These are phyloP conservation scores for Agonopterix subpropinquella DNA, from an alignment of 2,888 invertebrate species.

Conservation along the genomic window DNA sequence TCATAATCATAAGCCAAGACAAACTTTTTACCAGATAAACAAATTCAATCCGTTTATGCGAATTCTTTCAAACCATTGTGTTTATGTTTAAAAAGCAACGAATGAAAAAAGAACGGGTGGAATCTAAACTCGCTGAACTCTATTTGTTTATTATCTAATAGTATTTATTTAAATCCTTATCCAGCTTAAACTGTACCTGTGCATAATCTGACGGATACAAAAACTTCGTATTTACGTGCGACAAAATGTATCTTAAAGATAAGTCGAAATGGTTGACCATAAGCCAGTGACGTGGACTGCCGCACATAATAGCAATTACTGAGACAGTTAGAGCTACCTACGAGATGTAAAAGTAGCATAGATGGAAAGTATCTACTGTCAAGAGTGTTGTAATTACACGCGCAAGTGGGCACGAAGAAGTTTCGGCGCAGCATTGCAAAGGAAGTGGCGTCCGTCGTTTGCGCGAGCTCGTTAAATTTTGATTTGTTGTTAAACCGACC, in stretches of 20 bases:
- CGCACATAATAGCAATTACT: background rate
- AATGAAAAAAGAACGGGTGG: constrained; percentile 23
- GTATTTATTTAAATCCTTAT: constrained; percentile 66
- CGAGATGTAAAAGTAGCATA: constrained; percentile 2
- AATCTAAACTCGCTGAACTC: constrained; percentile 38
- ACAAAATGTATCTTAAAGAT: constrained; percentile 44
- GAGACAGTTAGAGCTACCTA: background rate
- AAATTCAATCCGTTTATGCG: constrained; percentile 59
- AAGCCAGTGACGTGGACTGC: constrained; percentile 17
- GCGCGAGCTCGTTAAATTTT: constrained; percentile 69
- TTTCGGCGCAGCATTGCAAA: constrained; percentile 27
- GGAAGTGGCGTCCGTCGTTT: constrained; percentile 44
- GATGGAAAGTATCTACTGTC: constrained; percentile 13
- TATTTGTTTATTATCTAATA: constrained; percentile 67
- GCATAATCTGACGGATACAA: constrained; percentile 45
- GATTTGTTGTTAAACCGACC: constrained; percentile 73
- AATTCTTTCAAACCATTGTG: constrained; percentile 52
- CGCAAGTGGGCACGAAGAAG: constrained; percentile 43
- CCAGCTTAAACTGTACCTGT: constrained; percentile 65
- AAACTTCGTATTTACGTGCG: constrained; percentile 58
- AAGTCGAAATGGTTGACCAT: constrained; percentile 34
- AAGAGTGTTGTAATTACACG: constrained; percentile 62
- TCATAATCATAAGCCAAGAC: constrained; percentile 32
- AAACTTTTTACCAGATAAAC: constrained; percentile 56
- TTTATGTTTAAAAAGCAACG: constrained; percentile 32